Base-by-base conservation (phyloP, 64 coral and sea anemone species). In the Porites australiensis region DNA sequence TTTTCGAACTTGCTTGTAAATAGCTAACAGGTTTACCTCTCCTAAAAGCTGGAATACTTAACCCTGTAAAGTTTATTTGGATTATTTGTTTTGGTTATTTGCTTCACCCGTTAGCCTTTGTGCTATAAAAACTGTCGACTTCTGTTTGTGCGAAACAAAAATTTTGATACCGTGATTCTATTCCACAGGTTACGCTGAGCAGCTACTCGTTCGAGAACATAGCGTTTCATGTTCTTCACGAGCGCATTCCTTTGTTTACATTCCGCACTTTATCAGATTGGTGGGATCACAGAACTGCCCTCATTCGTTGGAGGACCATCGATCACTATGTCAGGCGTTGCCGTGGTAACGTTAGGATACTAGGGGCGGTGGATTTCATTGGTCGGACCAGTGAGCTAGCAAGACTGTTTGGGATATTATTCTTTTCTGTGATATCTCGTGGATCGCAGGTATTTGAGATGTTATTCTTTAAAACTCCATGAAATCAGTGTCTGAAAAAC, bases 341-440 rank as follows among this genome's bases (percentile, higher is more conserved):
- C 64, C 94, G 83, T 79, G 91, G 77, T 52, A 99, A 99, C 48
- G 64, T 99, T 43, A 70, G 84, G 70, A 58, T 99, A 15, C 88
- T 99, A 20, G 91, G 96, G 44, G 86, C 95, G 70, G 22, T 96
- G 58, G 94, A 99, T 92, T 94, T 99, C 37, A 91, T 99, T 79
- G 94, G 91, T 74, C 87, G 92, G 8, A 99, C 98, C 9, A 99
- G 98, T 88, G 98, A 99, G 74, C 71, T 99, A 0, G 98, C 98
- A 91, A 99, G 98, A 72, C 55, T 99, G 14, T 99, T 96, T 96
- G 98, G 98, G 74, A 99, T 99, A 86, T 23, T 99, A 48, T 99
- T 99, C 90, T 99, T 91, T 47, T 94, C 86, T 16, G 98, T 99
- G 13, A 96, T 99, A 89, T 99, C 94, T 23, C 98, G 98, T 89